Evolutionary conservation across 2,113 vertebrate species (phyloP), one percentile per base, ranked within the genome.

Genomic region (Rana temporaria): DNA sequence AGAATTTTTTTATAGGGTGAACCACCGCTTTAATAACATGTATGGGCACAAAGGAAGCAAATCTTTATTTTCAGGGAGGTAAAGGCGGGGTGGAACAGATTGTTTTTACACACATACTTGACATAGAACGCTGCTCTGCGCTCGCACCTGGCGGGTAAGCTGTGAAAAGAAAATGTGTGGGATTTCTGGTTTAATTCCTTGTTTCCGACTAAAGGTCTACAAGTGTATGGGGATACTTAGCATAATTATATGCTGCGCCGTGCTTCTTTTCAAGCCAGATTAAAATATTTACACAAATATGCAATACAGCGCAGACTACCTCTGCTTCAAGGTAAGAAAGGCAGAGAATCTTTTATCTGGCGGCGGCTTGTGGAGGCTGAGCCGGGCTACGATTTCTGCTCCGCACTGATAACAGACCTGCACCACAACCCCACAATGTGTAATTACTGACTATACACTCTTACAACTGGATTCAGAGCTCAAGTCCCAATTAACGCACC

Each of bases 271-370:
- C 32, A 71, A 55, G 67, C 57, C 56, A 72, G 79, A 63, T 71
- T 81, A 63, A 81, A 71, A 81, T 71, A 71, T 81, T 81, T 81
- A 72, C 79, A 81, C 56, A 70, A 81, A 71, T 53, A 63, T 26
- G 68, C 20, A 19, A 57, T 20, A 2, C 66, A 26, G 38, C 63
- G 32, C 4, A 14, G 34, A 62, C 67, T 60, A 71, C 79, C 79
- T 71, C 32, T 38, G 67, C 79, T 71, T 53, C 62, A 71, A 79
- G 77, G 77, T 79, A 68, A 66, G 19, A 32, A 55, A 7, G 75
- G 66, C 52, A 70, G 55, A 67, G 59, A 60, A 72, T 48, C 57
- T 53, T 72, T 81, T 62, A 81, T 81, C 79, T 72, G 32, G 17
- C 32, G 12, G 2, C 38, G 17, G 56, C 56, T 79, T 53, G 42